phyloP scores from a whole-genome alignment of 2,113 vertebrate genomes.

The Sprattus sprattus region DNA sequence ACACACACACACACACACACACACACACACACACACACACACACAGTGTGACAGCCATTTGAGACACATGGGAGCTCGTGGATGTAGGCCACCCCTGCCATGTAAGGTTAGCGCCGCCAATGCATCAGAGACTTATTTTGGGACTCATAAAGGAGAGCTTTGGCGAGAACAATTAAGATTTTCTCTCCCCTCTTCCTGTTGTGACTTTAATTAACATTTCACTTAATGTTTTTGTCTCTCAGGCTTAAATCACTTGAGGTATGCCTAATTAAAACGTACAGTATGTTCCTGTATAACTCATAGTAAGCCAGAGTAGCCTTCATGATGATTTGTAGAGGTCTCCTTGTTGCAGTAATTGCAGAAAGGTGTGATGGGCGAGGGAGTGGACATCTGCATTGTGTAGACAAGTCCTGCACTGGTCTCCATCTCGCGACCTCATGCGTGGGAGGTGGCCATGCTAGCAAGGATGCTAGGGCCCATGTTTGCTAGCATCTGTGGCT shows the following conservation, averaged over 20 bases:
- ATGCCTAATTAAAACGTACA: conserved; percentile 86
- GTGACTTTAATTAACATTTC: conserved; percentile 92
- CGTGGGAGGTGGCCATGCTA: too few relatives aligned
- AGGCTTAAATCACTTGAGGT: conserved; percentile 80
- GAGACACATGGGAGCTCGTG: conserved; percentile 25
- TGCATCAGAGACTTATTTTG: conserved; percentile 56
- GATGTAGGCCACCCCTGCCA: conserved; percentile 54
- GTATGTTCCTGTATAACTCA: conserved; percentile 77
- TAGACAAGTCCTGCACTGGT: too few relatives aligned
- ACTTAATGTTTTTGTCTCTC: conserved; percentile 84
- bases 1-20: too few relatives aligned
- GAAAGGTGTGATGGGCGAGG: background rate
- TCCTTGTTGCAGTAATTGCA: background rate
- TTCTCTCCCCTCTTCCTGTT: conserved; percentile 64
- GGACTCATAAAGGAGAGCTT: conserved; percentile 71
- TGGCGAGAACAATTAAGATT: conserved; percentile 85
- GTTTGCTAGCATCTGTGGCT: too few relatives aligned
- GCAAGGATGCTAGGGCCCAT: too few relatives aligned
- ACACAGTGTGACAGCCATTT: conserved; percentile 41
- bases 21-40: too few relatives aligned
- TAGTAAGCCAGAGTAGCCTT: conserved; percentile 76
- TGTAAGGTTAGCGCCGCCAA: conserved; percentile 39
- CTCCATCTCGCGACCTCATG: too few relatives aligned
- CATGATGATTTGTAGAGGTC: conserved; percentile 67
- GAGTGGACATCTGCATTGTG: too few relatives aligned